A percentile compares a stretch with the other conserved stretches of the same genome.
Conservation (phyloP, 1,140 invertebrate species). For the Gonatopus flavifemur region DNA sequence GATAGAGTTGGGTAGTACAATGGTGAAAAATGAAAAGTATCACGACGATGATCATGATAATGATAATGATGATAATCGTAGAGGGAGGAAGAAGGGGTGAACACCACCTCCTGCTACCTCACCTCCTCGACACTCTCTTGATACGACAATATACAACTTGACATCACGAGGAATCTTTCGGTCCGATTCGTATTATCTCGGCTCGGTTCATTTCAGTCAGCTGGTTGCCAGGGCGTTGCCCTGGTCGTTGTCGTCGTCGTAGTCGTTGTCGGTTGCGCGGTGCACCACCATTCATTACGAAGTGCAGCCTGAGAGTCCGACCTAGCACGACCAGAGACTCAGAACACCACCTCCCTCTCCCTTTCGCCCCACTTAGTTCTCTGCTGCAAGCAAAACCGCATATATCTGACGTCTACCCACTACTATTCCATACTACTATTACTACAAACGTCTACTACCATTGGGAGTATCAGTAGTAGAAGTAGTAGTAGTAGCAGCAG, state of each 20-base stretch:
- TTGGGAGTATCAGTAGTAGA: too few relatives aligned
- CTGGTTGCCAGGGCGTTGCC: constrained; percentile 49
- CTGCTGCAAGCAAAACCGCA: constrained; percentile 19
- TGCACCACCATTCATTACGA: constrained; percentile 46
- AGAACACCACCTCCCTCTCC: constrained; percentile 4
- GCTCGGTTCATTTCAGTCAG: constrained; percentile 45
- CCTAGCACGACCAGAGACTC: constrained; percentile 35
- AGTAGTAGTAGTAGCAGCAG: too few relatives aligned
- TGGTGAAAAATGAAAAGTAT: too few relatives aligned
- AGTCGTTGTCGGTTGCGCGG: constrained; percentile 26
- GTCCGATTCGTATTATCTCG: constrained; percentile 13
- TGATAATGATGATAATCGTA: too few relatives aligned
- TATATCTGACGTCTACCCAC: constrained; percentile 16
- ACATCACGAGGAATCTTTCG: too few relatives aligned
- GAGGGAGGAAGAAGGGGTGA: too few relatives aligned
- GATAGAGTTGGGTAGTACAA: too few relatives aligned
- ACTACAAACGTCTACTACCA: constrained; percentile 24
- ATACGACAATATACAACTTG: too few relatives aligned
- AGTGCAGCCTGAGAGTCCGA: constrained; percentile 33
- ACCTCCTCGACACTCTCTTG: too few relatives aligned
- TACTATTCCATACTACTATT: constrained; percentile 24
- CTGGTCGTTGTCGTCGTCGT: too few relatives aligned
- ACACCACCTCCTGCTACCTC: too few relatives aligned
- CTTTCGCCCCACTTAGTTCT: constrained; percentile 13
- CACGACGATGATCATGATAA: too few relatives aligned